Base-by-base conservation (phyloP, 2,113 vertebrate species). In the Corynorhinus townsendii region DNA sequence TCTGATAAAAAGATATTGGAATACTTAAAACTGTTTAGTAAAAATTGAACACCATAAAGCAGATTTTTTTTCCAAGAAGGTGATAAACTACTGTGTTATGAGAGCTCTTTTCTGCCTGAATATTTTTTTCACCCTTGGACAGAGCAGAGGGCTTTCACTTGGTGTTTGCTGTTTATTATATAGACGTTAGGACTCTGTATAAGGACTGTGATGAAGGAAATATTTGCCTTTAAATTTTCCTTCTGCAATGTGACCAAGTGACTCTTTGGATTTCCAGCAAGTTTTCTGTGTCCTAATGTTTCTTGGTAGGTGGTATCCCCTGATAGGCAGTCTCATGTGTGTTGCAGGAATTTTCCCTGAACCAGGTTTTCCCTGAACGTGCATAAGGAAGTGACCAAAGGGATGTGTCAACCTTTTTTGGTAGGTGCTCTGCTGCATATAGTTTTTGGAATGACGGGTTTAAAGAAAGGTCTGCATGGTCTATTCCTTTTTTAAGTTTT, bases 371-470 rank as follows among this genome's bases (percentile, higher is more conserved):
- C 76, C 20, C 38, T 75, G 64, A 73, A 68, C 4, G 11, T 72
- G 22, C 71, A 30, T 92, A 82, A 66, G 47, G 28, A 90, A 87
- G 26, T 64, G 8, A 56, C 38, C 24, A 38, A 82, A 95, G 28
- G 17, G 47, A 86, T 76, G 26, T 86, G 52, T 66, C 56, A 76
- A 0, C 0, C 79, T 87, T 94, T 56, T 84, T 80, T 93, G 56
- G 38, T 77, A 75, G 54, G 89, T 26, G 64, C 11, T 35, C 62
- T 80, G 40, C 35, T 96, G 49, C 28, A 0, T 77, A 30, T 14
- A 47, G 82, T 28, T 80, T 59, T 89, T 96, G 24, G 90, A 94
- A 95, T 96, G 90, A 90, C 89, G 85, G 62, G 77, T 97, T 95
- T 80, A 84, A 1, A 80, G 72, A 76, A 96, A 80, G 87, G 87